A percentile compares a stretch with the other conserved stretches of the same genome.
These are phyloP conservation scores for Montipora cactus DNA, from an alignment of 64 coral and sea anemone species.

Conservation along the genomic window DNA sequence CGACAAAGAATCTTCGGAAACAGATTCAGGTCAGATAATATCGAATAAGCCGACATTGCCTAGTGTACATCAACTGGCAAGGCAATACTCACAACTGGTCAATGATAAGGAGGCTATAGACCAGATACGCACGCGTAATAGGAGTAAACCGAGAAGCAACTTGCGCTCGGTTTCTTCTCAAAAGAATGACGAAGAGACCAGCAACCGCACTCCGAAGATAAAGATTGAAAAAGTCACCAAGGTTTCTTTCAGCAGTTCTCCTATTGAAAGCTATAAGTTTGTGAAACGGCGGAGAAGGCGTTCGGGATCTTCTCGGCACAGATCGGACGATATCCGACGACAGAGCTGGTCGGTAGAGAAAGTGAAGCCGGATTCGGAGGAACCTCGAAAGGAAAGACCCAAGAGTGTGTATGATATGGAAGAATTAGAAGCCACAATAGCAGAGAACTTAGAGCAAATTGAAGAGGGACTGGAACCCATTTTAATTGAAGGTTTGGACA, in stretches of 20 bases:
- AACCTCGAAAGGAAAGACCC: constrained; percentile 45
- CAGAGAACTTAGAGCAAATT: constrained; percentile 38
- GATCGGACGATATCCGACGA: constrained; percentile 45
- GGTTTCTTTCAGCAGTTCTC: constrained; percentile 53
- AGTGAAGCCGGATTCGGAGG: constrained; percentile 52
- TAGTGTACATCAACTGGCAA: constrained; percentile 80
- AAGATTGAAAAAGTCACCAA: constrained; percentile 65
- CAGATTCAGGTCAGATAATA: neutral
- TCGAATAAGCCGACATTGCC: constrained; percentile 15
- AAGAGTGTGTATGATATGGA: constrained; percentile 71
- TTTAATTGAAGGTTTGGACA: constrained; percentile 65
- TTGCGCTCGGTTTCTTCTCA: neutral
- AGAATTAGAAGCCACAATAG: constrained; percentile 39
- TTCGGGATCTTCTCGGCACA: constrained; percentile 52
- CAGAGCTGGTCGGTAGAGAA: constrained; percentile 72
- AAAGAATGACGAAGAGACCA: neutral
- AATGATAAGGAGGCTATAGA: constrained; percentile 40
- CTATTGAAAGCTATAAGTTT: constrained; percentile 49
- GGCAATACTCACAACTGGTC: constrained; percentile 77
- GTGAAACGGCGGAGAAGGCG: constrained; percentile 57
- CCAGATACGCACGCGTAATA: constrained; percentile 36
- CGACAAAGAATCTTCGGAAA: neutral
- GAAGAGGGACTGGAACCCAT: constrained; percentile 63
- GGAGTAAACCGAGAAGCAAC: neutral
- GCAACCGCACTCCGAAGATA: constrained; percentile 58